Base-by-base conservation (phyloP, 2,888 invertebrate species). In the Embidobia sp. region DNA sequence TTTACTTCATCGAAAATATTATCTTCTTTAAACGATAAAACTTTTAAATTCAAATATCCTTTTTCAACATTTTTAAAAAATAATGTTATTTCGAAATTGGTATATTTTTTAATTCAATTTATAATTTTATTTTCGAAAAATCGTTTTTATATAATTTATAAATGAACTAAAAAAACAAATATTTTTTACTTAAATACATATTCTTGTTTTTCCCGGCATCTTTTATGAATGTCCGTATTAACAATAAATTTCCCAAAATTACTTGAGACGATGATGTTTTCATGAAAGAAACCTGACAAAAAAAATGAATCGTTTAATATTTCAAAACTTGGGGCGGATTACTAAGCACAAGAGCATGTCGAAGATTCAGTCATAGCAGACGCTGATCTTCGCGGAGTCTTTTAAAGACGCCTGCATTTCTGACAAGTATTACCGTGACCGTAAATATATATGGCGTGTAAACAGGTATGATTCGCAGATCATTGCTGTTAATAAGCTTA, bases 361-460 rank as follows among this genome's bases (percentile, higher is more conserved):
- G 69, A 40, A 46, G 63, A 72, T 74, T 40, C 57, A 78, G 77
- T 53, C 74, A 61, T 78, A 82, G 78, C 78, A 69, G 79, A 82
- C 77, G 80, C 79, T 82, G 82, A 84, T 84, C 82, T 80, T 69
- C 49, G 75, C 70, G 73, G 69, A 79, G 35, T 40, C 29, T 83
- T 83, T 81, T 80, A 78, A 82, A 79, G 70, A 77, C 40, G 61
- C 53, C 44, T 77, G 77, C 73, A 75, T 67, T 51, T 57, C 59
- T 64, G 57, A 77, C 77, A 64, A 73, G 40, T 63, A 77, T 79
- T 78, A 80, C 78, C 78, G 73, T 81, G 81, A 77, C 77, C 81
- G 79, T 81, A 82, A 84, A 83, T 80, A 83, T 79, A 81, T 81
- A 79, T 81, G 80, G 80, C 78, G 80, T 83, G 83, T 81, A 81